Base-by-base conservation (phyloP, 2,888 invertebrate genomes). In the Caenorhabditis drosophilae region DNA sequence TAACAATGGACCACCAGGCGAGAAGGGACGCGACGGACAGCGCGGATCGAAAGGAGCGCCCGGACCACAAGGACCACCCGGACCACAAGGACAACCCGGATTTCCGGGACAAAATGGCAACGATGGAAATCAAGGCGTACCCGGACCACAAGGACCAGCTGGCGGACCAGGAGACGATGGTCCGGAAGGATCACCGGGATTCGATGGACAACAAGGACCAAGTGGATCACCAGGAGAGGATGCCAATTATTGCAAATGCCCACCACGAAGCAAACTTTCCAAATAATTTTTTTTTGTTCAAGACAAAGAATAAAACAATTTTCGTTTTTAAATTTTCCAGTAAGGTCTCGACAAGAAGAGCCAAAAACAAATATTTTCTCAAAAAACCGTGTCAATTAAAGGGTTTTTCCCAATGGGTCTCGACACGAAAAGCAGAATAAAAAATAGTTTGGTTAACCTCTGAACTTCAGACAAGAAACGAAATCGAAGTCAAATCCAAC, bases 211-310 rank as follows among this genome's bases (percentile, higher is more conserved):
- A 18, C 60, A 51, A 20, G 75, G 75, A 51, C 62, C 62, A 42
- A 54, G 51, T 18, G 75, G 75, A 62, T 45, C 62, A 2, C 70
- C 73, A n/a, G 75, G 75, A 67, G 71, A 73, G 60, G 72, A 74
- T 51, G 75, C 72, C 27, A 67, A 62, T 50, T 75, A 75, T 42
- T 75, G 75, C 52, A 66, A 69, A 38, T 72, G 72, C 45, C 72
- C 72, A 27, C 58, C 63, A 18, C 52, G 72, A 59, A 52, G 49
- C 51, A 67, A 67, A 41, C 34, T 63, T 4, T 49, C 63, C 15
- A 40, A n/a, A 36, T 36, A 36, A n/a, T 36, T 45, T 40, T 36
- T n/a, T 36, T 15, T 36, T 36, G 7, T 12, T 31, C 7, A 12
- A 31, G 12, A 31, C 31, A 27, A 16, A 11, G 16, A 3, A 36